phyloP scores from a whole-genome alignment of 2,888 invertebrate genomes.

The Meghimatium bilineatum region DNA sequence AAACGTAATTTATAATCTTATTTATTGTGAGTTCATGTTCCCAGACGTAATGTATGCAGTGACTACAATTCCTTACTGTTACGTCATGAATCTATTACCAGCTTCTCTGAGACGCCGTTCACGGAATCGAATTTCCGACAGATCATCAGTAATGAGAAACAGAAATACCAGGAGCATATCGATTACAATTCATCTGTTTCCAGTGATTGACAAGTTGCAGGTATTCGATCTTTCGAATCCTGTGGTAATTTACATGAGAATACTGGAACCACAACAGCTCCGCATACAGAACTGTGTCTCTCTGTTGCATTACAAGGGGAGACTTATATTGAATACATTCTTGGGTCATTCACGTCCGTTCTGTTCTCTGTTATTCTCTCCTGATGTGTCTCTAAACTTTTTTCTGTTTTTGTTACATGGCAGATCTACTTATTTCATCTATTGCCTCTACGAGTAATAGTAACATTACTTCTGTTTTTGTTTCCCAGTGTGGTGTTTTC shows the following conservation, averaged over 20 bases:
- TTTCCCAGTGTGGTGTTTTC: no score
- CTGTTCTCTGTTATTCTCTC: no score
- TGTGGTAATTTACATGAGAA: slow-evolving; percentile 20
- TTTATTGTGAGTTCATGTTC: not conserved
- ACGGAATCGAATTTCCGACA: slow-evolving; percentile 25
- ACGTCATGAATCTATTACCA: not conserved
- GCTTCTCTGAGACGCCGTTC: not conserved
- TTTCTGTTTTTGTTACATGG: no score
- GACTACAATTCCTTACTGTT: not conserved
- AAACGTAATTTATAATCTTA: not conserved
- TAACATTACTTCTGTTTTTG: no score
- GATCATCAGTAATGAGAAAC: not conserved
- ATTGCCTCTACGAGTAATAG: no score
- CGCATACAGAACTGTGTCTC: no score
- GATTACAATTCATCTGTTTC: slow-evolving; percentile 17
- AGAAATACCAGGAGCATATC: slow-evolving; percentile 3
- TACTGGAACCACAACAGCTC: not conserved
- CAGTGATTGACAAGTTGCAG: slow-evolving; percentile 19
- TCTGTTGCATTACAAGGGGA: no score
- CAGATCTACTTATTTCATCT: no score
- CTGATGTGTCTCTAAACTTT: no score
- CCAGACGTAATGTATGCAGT: slow-evolving; percentile 10
- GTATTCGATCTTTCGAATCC: slow-evolving; percentile 22
- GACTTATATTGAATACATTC: no score
- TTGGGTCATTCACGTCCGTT: no score